Evolutionary conservation across 2,113 vertebrate species (phyloP), one percentile per base, ranked within the genome.

Genomic region (Phainopepla nitens): DNA sequence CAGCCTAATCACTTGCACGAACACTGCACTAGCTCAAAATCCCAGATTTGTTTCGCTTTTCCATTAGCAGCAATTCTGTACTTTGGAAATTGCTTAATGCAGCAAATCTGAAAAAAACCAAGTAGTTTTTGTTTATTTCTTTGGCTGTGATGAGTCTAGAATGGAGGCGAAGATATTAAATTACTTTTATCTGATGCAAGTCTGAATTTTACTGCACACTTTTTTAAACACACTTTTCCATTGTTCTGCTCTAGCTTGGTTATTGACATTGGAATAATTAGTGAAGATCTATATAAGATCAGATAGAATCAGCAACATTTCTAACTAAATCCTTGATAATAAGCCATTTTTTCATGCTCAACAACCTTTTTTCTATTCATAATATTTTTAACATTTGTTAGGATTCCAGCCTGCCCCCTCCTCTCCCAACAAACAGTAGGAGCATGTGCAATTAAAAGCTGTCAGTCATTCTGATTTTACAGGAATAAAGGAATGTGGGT

Each of bases 1-100:
- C 62, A 86, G 66, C 56, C 89, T 98, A 94, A 96, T 97, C 96
- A 98, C 95, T 93, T 96, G 95, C 96, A 93, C 60, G 89, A 97
- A 97, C 27, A 91, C 94, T 94, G 82, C 73, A 84, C 86, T 24
- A 80, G 96, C 95, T 96, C 93, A 90, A 97, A 97, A 97, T 68
- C 96, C 87, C 94, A 89, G 88, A 97, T 97, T 96, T 94, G 92
- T 97, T 97, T 94, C 41, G 3, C 90, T 93, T 94, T 70, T 91
- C 90, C 66, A 96, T 94, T 95, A 96, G 92, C 79, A 94, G 93
- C 77, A 92, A 77, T 96, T 94, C 85, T 88, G 69, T 84, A 91
- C 89, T 95, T 96, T 92, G 90, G 89, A 96, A 98, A 97, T 95
- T 85, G 91, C 94, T 96, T 94, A 68, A 96, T 93, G 82, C 49